These are phyloP conservation scores for Bungarus multicinctus DNA, from an alignment of 2,113 vertebrate species.

Conservation along the genomic window DNA sequence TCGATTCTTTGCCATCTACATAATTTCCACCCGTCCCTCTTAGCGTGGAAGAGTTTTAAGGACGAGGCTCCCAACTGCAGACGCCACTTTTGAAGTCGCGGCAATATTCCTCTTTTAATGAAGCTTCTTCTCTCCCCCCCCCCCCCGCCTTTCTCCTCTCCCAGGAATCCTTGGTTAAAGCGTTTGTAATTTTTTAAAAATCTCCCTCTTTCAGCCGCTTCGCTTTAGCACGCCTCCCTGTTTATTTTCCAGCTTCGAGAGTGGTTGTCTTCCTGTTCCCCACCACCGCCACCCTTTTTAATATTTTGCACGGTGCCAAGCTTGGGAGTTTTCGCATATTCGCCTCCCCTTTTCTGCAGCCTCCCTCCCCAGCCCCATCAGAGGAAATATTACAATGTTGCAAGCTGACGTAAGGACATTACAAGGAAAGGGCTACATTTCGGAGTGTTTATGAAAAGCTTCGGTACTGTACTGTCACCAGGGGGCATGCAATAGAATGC, in stretches of 20 bases:
- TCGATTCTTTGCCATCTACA: neutral
- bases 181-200: slow-evolving; percentile 18
- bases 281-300: neutral
- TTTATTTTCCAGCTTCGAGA: slow-evolving; percentile 6
- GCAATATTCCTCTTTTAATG: neutral
- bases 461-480: slow-evolving; percentile 75
- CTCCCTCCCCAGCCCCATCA: slow-evolving; percentile 41
- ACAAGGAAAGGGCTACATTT: slow-evolving; percentile 60
- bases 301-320: slow-evolving; percentile 9
- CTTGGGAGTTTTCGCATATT: slow-evolving; percentile 24
- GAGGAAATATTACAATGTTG: slow-evolving; percentile 60
- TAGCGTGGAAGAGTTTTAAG: neutral
- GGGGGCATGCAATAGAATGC: slow-evolving; percentile 74
- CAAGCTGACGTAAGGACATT: slow-evolving; percentile 71
- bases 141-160: no score
- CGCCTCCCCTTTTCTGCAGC: slow-evolving; percentile 23
- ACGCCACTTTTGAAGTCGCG: neutral
- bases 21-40: neutral
- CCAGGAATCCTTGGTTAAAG: neutral
- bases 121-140: neutral
- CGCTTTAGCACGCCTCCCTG: slow-evolving; percentile 18
- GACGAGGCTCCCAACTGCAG: neutral
- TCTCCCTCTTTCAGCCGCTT: slow-evolving; percentile 26
- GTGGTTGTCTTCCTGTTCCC: neutral
- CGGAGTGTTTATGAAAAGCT: slow-evolving; percentile 61